Evolutionary conservation across 2,113 vertebrate genomes (phyloP), one percentile per base, ranked within the genome.

Genomic region (Oryzias javanicus): DNA sequence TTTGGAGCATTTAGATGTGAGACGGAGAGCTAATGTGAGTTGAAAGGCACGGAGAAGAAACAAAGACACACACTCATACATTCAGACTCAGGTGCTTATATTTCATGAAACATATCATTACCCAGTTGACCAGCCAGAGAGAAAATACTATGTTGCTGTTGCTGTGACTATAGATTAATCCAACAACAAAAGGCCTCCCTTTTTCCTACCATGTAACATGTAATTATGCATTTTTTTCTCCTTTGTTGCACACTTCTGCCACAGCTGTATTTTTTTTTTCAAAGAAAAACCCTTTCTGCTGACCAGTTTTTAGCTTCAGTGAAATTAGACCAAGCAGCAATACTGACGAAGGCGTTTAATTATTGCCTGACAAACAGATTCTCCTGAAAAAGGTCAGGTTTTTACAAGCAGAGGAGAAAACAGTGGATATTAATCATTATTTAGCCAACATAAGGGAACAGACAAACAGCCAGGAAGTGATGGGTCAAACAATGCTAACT

Each of bases 81-180:
- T 55, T 35, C 44, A 72, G 55, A 45, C 57, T 42, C 74, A 85
- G 76, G 80, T 81, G 74, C 72, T 85, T 57, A 61, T 66, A 72
- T 72, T 63, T 53, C 44, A 70, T 70, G 65, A 66, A 86, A 81
- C 80, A 71, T 17, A 35, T 72, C 67, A 81, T 86, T 84, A 84
- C 69, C 82, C 78, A 83, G 80, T 86, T 84, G 82, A 84, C 72
- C 82, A 67, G 78, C 10, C 65, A 69, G 51, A 72, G 27, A 72
- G 71, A 83, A 74, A 81, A 87, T 84, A 57, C 67, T 55, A 78
- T 61, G 69, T 76, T 81, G 27, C 54, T 42, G 64, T 63, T 52
- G 42, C 70, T 72, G 44, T 65, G 45, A 70, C 25, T 35, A 65
- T 42, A 66, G 60, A 71, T 58, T 18, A n/a, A 47, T 18, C 16